phyloP scores from a whole-genome alignment of 2,888 invertebrate genomes.

The Pyralis farinalis region DNA sequence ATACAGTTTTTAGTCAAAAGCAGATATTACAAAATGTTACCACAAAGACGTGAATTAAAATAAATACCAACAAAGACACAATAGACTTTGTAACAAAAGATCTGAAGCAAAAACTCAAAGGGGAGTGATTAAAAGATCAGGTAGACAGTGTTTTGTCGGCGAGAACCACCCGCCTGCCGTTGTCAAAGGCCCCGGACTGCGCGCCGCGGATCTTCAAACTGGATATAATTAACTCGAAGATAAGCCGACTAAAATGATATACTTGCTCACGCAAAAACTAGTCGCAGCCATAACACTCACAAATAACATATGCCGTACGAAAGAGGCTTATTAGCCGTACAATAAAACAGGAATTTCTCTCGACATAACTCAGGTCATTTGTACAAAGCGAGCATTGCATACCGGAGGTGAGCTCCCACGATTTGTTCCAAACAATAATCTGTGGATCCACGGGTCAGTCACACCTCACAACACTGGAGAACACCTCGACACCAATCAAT shows the following conservation, averaged over 20 bases:
- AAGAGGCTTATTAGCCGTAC: slow-evolving; percentile 14
- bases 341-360: slow-evolving; percentile 39
- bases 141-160: slow-evolving; percentile 37
- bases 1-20: too few species aligned
- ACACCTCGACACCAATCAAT: slow-evolving; percentile 40
- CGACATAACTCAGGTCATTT: slow-evolving; percentile 23
- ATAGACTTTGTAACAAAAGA: slow-evolving; percentile 10
- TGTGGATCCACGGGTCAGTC: slow-evolving; percentile 36
- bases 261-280: slow-evolving; percentile 8
- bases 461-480: slow-evolving; percentile 36
- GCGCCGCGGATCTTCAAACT: slow-evolving; percentile 3
- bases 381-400: slow-evolving; percentile 45
- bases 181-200: slow-evolving; percentile 12
- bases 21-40: too few species aligned
- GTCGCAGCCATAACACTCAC: slow-evolving; percentile 1
- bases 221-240: slow-evolving; percentile 7
- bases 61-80: slow-evolving; percentile 8
- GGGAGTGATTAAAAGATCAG: slow-evolving; percentile 58
- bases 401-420: slow-evolving; percentile 58
- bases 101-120: slow-evolving; percentile 37
- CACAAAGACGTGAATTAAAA: neutral
- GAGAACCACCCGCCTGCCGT: slow-evolving; percentile 30
- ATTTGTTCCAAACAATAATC: slow-evolving; percentile 32
- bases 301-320: slow-evolving; percentile 6
- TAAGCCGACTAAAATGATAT: slow-evolving; percentile 8